Percentiles rank a stretch among this genome's conserved stretches.
phyloP scores from a whole-genome alignment of 2,888 invertebrate species.

The Pollenia labialis region DNA sequence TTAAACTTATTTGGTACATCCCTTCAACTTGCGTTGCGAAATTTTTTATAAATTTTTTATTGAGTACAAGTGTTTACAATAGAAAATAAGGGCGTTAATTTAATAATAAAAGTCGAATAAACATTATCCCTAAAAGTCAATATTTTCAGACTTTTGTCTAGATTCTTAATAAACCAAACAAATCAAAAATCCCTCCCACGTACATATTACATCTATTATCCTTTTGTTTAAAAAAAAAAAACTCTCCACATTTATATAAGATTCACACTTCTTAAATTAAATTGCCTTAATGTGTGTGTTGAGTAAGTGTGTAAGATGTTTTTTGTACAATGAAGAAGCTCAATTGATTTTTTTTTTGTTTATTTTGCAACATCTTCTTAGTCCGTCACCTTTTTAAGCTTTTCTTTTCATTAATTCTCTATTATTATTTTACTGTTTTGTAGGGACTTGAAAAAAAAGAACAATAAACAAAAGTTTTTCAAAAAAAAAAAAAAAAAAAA shows the following conservation, averaged over 20 bases:
- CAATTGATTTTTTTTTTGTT: neutral
- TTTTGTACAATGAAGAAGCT: neutral
- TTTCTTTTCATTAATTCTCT: neutral
- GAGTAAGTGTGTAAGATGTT: neutral
- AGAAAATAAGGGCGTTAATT: too few relatives aligned
- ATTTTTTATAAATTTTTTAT: too few relatives aligned
- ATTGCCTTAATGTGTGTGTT: conserved; percentile 1
- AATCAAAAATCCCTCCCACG: conserved; percentile 18
- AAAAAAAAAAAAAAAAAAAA: neutral
- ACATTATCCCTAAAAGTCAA: neutral
- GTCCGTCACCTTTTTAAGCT: neutral
- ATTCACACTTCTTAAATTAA: conserved; percentile 7
- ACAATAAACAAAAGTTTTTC: conserved; percentile 15
- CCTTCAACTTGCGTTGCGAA: too few relatives aligned
- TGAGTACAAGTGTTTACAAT: too few relatives aligned
- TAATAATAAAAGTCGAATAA: neutral
- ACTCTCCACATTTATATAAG: neutral
- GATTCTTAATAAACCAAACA: conserved; percentile 19
- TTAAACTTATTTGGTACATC: too few relatives aligned
- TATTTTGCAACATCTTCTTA: conserved; percentile 2
- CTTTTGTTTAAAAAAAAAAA: neutral
- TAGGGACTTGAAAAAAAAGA: neutral
- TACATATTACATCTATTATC: neutral
- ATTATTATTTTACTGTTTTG: neutral
- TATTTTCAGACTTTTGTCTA: neutral